Percentiles rank a stretch among this genome's conserved stretches.
These are phyloP conservation scores for Carettochelys insculpta DNA, from an alignment of 2,113 vertebrate species.

Conservation along the genomic window DNA sequence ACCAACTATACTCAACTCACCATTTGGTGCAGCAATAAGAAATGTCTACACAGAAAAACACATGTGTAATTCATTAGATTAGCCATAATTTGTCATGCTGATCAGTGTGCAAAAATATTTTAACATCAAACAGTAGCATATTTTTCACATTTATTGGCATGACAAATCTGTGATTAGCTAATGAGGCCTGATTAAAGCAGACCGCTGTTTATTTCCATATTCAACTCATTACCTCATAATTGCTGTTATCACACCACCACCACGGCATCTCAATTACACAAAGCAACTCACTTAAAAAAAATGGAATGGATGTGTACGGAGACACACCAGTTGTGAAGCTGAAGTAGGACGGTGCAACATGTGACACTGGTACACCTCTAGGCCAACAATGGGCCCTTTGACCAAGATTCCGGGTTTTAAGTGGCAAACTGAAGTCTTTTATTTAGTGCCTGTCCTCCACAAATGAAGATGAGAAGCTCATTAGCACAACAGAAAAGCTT, in stretches of 20 bases:
- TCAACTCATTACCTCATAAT: background rate
- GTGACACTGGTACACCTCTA: background rate
- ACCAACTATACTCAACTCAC: background rate
- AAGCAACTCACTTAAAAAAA: background rate
- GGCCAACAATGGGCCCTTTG: background rate
- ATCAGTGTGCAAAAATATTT: background rate
- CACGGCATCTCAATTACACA: background rate
- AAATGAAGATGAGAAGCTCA: background rate
- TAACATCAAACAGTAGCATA: background rate
- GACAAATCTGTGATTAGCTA: constrained; percentile 28
- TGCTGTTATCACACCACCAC: background rate
- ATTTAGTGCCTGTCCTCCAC: background rate
- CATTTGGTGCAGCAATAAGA: background rate
- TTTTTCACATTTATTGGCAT: constrained; percentile 13
- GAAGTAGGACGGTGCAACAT: background rate
- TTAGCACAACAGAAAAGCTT: background rate
- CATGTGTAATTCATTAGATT: background rate
- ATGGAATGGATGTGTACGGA: background rate
- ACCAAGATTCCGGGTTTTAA: background rate
- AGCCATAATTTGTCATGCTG: background rate
- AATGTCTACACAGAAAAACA: background rate
- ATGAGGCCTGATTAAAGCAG: constrained; percentile 25
- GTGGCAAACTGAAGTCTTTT: background rate
- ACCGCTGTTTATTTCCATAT: background rate
- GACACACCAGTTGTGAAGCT: background rate